Conservation (phyloP, 2,797 vertebrate species). For the Artibeus jamaicensis region DNA sequence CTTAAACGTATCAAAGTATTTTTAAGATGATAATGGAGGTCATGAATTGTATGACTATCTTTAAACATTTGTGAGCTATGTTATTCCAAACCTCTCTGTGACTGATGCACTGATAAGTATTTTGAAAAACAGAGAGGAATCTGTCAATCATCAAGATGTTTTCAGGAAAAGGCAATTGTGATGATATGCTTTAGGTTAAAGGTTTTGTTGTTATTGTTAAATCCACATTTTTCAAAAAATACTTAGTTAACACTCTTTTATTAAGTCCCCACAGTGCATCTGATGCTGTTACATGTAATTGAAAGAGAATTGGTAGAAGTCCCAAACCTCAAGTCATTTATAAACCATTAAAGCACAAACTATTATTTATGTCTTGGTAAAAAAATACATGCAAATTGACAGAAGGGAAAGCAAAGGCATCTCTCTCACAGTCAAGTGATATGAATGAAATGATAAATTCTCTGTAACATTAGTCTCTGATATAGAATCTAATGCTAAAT, state of each 20-base stretch:
- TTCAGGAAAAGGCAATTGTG: not conserved
- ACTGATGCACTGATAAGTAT: not conserved
- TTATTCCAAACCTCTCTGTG: rapidly evolving
- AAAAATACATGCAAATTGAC: not conserved
- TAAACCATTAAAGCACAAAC: not conserved
- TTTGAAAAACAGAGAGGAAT: not conserved
- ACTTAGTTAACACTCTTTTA: not conserved
- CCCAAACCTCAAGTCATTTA: not conserved
- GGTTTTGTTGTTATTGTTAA: not conserved
- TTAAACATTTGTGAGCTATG: not conserved
- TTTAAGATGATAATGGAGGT: not conserved
- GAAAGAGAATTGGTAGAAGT: not conserved
- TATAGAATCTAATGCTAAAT: not conserved
- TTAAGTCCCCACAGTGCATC: not conserved
- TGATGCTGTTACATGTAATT: not conserved
- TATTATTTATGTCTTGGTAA: not conserved
- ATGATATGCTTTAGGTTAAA: not conserved
- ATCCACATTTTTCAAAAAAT: not conserved
- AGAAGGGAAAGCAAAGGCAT: not conserved
- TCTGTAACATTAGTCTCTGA: not conserved
- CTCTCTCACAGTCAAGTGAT: not conserved
- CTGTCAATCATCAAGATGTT: not conserved
- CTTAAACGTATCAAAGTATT: not conserved
- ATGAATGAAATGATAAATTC: not conserved
- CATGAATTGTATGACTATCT: not conserved